phyloP scores from a whole-genome alignment of 2,888 invertebrate species.

The Didymodactylos carnosus region DNA sequence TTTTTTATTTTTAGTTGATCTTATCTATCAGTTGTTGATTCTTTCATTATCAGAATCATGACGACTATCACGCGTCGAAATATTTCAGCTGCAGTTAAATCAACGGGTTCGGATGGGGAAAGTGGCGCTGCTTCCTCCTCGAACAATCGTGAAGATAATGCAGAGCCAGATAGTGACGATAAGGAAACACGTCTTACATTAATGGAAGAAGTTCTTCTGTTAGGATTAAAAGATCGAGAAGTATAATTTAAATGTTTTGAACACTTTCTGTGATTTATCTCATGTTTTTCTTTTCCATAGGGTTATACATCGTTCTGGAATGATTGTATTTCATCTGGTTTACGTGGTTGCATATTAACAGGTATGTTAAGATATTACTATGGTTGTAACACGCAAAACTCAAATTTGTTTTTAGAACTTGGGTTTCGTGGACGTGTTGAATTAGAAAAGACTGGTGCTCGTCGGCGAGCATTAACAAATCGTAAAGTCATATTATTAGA shows the following conservation, averaged over 20 bases:
- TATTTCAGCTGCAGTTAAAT: neutral
- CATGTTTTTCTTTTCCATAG: conserved; percentile 19
- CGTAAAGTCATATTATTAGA: conserved; percentile 53
- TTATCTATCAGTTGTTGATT: too few relatives aligned
- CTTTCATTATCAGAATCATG: too few relatives aligned
- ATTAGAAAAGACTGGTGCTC: conserved; percentile 85
- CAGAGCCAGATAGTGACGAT: neutral
- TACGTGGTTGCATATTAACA: conserved; percentile 77
- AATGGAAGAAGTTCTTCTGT: conserved; percentile 93
- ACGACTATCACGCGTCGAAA: neutral
- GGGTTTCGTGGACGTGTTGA: conserved; percentile 80
- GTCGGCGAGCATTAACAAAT: conserved; percentile 60
- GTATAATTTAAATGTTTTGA: too few relatives aligned
- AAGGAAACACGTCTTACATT: conserved; percentile 48
- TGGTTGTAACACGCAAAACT: too few relatives aligned
- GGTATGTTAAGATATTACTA: too few relatives aligned
- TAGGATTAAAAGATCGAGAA: conserved; percentile 98
- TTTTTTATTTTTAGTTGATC: too few relatives aligned
- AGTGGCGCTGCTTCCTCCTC: neutral
- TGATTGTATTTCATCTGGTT: conserved; percentile 95
- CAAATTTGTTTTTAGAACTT: too few relatives aligned
- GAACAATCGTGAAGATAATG: neutral
- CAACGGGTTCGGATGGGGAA: neutral
- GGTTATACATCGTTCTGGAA: conserved; percentile 77
- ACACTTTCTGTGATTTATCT: neutral